Conservation (phyloP, 2,113 vertebrate species). For the Atrichornis clamosus region DNA sequence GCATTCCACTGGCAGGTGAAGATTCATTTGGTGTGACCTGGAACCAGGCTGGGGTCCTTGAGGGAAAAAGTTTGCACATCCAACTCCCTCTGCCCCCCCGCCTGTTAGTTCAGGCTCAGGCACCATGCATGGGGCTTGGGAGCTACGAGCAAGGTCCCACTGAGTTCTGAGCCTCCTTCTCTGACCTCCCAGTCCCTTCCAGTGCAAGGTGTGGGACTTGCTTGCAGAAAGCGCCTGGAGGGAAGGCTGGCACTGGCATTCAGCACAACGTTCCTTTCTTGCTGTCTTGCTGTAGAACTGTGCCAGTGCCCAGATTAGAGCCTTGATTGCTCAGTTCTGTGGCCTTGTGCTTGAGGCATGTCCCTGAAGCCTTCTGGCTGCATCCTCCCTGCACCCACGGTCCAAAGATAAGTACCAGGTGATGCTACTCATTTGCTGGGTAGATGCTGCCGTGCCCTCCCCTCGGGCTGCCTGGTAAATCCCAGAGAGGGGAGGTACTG, state of each 20-base stretch:
- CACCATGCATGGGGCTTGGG: accelerated
- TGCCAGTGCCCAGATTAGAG: background rate
- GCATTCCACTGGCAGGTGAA: background rate
- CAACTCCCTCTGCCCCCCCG: background rate
- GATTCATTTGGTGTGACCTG: background rate
- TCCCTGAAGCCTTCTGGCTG: background rate
- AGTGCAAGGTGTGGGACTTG: accelerated
- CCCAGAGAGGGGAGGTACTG: background rate
- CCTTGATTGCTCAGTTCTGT: accelerated
- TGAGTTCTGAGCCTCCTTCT: background rate
- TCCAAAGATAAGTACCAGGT: background rate
- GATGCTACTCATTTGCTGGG: background rate
- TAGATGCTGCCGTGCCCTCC: background rate
- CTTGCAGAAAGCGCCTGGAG: background rate
- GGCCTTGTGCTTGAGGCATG: background rate
- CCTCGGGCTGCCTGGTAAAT: background rate
- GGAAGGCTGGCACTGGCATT: background rate
- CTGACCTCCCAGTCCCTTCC: background rate
- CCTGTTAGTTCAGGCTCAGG: background rate
- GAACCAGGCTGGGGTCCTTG: background rate
- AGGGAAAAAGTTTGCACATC: background rate
- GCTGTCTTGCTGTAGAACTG: background rate
- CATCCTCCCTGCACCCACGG: background rate
- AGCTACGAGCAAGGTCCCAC: accelerated
- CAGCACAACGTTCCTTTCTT: background rate